These are phyloP conservation scores for Autographa pulchrina DNA, from an alignment of 2,888 invertebrate genomes.

Conservation along the genomic window DNA sequence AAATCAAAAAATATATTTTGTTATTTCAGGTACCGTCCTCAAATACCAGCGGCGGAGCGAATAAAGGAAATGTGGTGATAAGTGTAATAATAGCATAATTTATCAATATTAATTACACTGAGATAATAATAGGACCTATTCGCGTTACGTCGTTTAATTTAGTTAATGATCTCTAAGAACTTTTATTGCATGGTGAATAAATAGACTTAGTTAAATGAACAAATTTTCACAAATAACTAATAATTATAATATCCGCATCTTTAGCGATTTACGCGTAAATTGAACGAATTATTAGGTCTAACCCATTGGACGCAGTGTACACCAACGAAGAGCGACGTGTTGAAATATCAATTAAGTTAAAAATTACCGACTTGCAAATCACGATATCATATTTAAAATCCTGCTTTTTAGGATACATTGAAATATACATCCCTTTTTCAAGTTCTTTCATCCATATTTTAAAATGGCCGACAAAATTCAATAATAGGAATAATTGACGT, in stretches of 20 bases:
- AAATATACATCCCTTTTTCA: background rate
- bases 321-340: too few species aligned
- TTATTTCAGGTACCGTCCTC: constrained; percentile 83
- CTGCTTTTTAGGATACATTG: too few species aligned
- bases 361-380: too few species aligned
- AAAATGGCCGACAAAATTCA: constrained; percentile 22
- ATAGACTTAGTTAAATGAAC: constrained; percentile 20
- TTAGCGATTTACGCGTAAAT: background rate
- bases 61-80: constrained; percentile 90
- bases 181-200: constrained; percentile 34
- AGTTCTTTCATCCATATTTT: constrained; percentile 28
- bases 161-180: constrained; percentile 57
- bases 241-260: background rate
- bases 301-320: too few species aligned
- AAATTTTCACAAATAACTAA: constrained; percentile 17
- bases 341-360: too few species aligned
- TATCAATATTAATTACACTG: constrained; percentile 37
- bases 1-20: background rate
- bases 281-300: background rate
- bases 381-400: too few species aligned
- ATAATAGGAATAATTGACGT: constrained; percentile 28
- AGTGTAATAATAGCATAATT: constrained; percentile 57
- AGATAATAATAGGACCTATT: constrained; percentile 44
- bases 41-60: constrained; percentile 85
- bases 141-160: constrained; percentile 43